Percentiles rank a stretch among this genome's conserved stretches.
Evolutionary conservation across 2,888 invertebrate species (phyloP).

Genomic region (Sussaba pulchella): DNA sequence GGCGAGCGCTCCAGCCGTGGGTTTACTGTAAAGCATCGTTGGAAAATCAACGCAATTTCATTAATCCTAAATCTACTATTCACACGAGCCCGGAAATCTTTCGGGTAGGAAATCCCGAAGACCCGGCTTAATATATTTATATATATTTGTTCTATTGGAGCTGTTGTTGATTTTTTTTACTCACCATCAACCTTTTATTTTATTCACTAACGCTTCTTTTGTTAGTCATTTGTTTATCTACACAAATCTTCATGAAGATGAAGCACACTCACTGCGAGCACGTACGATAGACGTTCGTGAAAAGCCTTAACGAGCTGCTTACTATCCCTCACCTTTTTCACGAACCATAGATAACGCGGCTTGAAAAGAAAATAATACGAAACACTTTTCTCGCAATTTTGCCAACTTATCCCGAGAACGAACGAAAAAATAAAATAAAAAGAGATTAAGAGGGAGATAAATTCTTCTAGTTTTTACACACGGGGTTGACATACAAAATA

Average conservation of each 20-base stretch:
- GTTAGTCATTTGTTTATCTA: slow-evolving; percentile 55
- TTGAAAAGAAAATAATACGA: neutral
- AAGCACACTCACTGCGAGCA: slow-evolving; percentile 39
- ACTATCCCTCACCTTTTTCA: neutral
- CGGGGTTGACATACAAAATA: too few relatives aligned
- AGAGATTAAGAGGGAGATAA: too few relatives aligned
- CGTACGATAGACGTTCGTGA: slow-evolving; percentile 30
- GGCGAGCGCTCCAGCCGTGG: neutral
- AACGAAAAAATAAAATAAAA: slow-evolving; percentile 30
- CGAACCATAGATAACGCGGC: neutral
- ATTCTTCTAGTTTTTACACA: too few relatives aligned
- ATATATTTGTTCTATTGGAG: too few relatives aligned
- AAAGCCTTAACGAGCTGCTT: neutral
- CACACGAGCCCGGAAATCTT: slow-evolving; percentile 38
- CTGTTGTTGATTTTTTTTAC: slow-evolving; percentile 4
- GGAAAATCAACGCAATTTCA: slow-evolving; percentile 37
- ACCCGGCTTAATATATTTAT: slow-evolving; percentile 34
- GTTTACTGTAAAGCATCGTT: slow-evolving; percentile 20
- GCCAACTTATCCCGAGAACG: too few relatives aligned
- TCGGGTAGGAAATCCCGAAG: slow-evolving; percentile 46
- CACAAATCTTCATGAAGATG: slow-evolving; percentile 51
- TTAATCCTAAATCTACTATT: slow-evolving; percentile 53
- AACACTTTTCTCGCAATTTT: neutral
- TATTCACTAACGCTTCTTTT: slow-evolving; percentile 13
- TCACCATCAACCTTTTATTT: slow-evolving; percentile 15